phyloP scores from a whole-genome alignment of 2,113 vertebrate genomes.

The Gracilinanus agilis region DNA sequence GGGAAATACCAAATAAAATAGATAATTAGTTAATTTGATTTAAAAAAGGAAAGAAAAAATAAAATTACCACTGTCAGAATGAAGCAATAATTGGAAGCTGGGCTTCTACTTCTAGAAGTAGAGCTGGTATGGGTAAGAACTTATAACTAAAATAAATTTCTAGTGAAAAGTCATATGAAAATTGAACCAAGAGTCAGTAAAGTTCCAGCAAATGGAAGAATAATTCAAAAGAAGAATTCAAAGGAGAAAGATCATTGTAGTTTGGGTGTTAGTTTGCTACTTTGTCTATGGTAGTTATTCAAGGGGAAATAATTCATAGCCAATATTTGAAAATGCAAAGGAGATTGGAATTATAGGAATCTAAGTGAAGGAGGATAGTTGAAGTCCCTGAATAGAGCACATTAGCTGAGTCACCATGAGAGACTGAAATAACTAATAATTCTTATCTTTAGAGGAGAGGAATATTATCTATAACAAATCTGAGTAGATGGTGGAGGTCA shows the following conservation, averaged over 20 bases:
- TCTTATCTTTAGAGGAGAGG: not conserved
- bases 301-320: not conserved
- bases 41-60: no score
- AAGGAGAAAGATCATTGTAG: not conserved
- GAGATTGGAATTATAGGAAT: not conserved
- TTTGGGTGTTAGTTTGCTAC: not conserved
- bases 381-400: not conserved
- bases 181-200: not conserved
- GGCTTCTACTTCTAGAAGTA: not conserved
- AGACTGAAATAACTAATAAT: not conserved
- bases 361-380: not conserved
- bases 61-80: no score
- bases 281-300: not conserved
- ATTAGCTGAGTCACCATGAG: not conserved
- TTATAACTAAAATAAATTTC: not conserved
- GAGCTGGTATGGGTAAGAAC: not conserved
- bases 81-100: no score
- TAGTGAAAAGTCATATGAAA: not conserved
- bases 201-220: not conserved
- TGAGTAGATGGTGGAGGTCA: not conserved
- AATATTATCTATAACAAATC: not conserved
- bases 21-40: no score
- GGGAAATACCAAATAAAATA: no score
- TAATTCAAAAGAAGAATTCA: not conserved
- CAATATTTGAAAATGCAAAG: not conserved